phyloP scores from a whole-genome alignment of 2,113 vertebrate species.

The Carettochelys insculpta region DNA sequence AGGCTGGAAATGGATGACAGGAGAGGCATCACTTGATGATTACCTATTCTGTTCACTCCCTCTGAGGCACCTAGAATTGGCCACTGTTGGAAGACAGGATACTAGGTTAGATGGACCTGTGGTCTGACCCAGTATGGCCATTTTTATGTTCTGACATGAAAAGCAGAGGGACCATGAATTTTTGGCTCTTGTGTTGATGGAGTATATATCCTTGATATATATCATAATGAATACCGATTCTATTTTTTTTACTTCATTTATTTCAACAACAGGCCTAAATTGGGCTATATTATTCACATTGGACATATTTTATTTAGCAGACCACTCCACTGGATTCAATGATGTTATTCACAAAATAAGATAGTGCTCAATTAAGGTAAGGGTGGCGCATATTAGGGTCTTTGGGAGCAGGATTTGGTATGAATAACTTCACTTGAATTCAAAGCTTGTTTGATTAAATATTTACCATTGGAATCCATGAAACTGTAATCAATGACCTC shows the following conservation, averaged over 20 bases:
- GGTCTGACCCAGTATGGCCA: too few species aligned
- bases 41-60: too few species aligned
- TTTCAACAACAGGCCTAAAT: background rate
- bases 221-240: background rate
- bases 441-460: rapidly evolving
- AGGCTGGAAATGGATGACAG: too few species aligned
- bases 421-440: background rate
- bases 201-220: background rate
- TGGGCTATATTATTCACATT: background rate
- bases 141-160: too few species aligned
- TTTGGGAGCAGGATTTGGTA: background rate
- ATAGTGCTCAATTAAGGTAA: background rate
- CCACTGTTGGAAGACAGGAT: too few species aligned
- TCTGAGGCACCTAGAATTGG: too few species aligned
- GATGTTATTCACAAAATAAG: background rate
- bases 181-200: background rate
- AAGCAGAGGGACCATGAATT: too few species aligned
- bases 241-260: background rate
- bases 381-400: background rate
- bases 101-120: too few species aligned
- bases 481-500: background rate
- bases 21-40: too few species aligned
- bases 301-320: background rate
- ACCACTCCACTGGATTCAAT: background rate
- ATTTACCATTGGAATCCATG: background rate